Base-by-base conservation (phyloP, 2,888 invertebrate species). In the Pediacus dermestoides region DNA sequence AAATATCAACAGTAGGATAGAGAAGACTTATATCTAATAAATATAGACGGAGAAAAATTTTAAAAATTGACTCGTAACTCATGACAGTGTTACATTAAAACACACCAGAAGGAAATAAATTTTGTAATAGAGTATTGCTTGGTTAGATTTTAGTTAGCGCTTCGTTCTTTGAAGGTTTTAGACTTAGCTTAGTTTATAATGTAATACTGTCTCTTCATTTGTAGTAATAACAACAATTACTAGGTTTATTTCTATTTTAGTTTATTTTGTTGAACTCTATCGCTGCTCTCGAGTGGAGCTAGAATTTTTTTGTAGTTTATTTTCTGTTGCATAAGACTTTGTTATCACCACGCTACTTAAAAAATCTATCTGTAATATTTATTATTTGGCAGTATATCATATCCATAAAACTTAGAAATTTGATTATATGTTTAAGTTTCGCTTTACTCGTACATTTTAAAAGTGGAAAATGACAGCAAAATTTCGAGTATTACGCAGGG, bases 261-360 rank as follows among this genome's bases (percentile, higher is more conserved):
- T 51, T 48, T 44, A 39, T 43, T 39, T 41, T 48, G 48, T n/a
- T n/a, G n/a, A n/a, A n/a, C n/a, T n/a, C n/a, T n/a, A n/a, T n/a
- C n/a, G n/a, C n/a, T n/a, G n/a, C n/a, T n/a, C n/a, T n/a, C n/a
- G n/a, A n/a, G n/a, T n/a, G n/a, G n/a, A n/a, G n/a, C n/a, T n/a
- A n/a, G n/a, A n/a, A n/a, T n/a, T n/a, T n/a, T n/a, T n/a, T n/a
- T n/a, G n/a, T n/a, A n/a, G n/a, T n/a, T n/a, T n/a, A n/a, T 59
- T 57, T 58, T 50, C 42, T 56, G 56, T 57, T 55, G 68, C 70
- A 70, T 70, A 70, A 70, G 70, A 70, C 68, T 69, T 70, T 59
- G 63, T 60, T 70, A 69, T 69, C 68, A 68, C 68, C 67, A 66
- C 61, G 66, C 67, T 68, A 69, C 66, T 66, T 58, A 53, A 59